phyloP scores from a whole-genome alignment of 2,888 invertebrate genomes.

The Ectobius pallidus region DNA sequence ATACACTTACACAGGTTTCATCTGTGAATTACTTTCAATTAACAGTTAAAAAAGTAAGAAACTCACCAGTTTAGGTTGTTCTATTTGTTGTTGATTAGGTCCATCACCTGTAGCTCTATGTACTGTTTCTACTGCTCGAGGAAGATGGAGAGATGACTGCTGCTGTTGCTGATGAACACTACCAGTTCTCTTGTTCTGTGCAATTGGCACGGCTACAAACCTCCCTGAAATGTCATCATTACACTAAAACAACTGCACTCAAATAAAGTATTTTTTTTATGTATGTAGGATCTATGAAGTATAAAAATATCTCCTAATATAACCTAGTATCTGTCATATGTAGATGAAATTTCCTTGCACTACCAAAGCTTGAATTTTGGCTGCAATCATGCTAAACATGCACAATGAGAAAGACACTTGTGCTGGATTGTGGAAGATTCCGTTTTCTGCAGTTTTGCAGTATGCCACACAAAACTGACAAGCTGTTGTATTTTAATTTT shows the following conservation, averaged over 20 bases:
- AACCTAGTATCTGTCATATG: too few relatives aligned
- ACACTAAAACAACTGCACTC: not conserved
- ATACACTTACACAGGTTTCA: too few relatives aligned
- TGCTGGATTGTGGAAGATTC: too few relatives aligned
- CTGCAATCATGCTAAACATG: not conserved
- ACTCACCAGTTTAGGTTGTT: conserved; percentile 2
- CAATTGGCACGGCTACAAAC: not conserved
- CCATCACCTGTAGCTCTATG: not conserved
- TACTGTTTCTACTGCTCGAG: not conserved
- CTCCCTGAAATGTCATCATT: not conserved
- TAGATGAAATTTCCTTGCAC: not conserved
- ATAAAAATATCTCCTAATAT: too few relatives aligned
- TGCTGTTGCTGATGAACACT: not conserved
- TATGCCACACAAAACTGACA: too few relatives aligned
- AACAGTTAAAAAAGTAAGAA: too few relatives aligned
- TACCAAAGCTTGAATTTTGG: not conserved
- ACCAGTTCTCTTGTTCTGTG: not conserved
- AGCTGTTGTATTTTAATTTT: too few relatives aligned
- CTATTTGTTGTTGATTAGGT: not conserved
- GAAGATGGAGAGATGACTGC: not conserved
- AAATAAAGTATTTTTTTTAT: not conserved
- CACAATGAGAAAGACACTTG: not conserved
- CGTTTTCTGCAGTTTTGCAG: too few relatives aligned
- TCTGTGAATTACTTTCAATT: too few relatives aligned
- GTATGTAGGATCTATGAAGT: too few relatives aligned